Base-by-base conservation (phyloP, 2,888 invertebrate genomes). In the Ennomos quercinarius region DNA sequence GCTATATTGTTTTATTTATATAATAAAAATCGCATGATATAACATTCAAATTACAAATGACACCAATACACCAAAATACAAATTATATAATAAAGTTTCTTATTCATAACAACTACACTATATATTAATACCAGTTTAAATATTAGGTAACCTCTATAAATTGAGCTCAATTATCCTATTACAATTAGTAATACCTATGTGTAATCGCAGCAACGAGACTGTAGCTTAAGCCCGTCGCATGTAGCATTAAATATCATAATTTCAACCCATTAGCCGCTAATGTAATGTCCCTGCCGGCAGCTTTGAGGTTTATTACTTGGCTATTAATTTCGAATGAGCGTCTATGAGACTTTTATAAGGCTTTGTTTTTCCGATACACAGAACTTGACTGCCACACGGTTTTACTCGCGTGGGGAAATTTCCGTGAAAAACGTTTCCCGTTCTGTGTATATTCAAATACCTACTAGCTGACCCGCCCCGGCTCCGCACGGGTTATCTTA, bases 181-280 rank as follows among this genome's bases (percentile, higher is more conserved):
- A 41, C 17, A 60, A 52, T 17, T 27, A 27, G 27, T n/a, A 27
- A 27, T 27, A 27, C 27, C 27, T 27, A 41, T 45, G 43, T 35
- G 40, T 49, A 56, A 54, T 66, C 71, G 72, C 66, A 46, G 58
- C 67, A 71, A 70, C 66, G 80, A 70, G 71, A 83, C 78, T 65
- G 75, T 64, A 68, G 74, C 81, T 85, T 87, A 86, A 86, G 67
- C 64, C 76, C 66, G 72, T 82, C 77, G 83, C 84, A 77, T 86
- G 83, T 80, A 83, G 87, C 81, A 80, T 89, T 90, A 89, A 91
- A 91, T 90, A 91, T 91, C 90, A 91, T 91, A 91, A 91, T 91
- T 88, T 86, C 82, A 85, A 79, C 77, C 91, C 87, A 89, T 91
- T 91, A 91, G 87, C 71, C 78, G 83, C 77, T 88, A 87, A 89